A percentile compares a stretch with the other conserved stretches of the same genome.
Conservation (phyloP, 2,113 vertebrate species). For the Chamaetylas fuelleborni region DNA sequence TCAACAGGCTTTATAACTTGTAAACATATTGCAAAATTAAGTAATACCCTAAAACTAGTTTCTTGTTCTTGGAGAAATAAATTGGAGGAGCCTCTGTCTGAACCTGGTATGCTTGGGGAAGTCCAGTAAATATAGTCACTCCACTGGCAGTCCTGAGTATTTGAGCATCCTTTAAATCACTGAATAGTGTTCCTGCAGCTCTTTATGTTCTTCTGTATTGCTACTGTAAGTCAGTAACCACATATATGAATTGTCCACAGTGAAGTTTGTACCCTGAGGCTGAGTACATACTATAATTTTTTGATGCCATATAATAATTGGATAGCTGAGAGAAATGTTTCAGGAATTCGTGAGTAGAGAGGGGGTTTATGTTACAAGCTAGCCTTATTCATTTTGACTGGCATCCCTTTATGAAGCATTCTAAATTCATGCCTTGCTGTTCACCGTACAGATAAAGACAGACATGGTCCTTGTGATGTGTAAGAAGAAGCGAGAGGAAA, state of each 20-base stretch:
- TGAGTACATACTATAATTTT: background rate
- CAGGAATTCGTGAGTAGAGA: background rate
- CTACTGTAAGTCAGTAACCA: background rate
- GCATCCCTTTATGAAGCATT: background rate
- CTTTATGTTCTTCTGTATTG: background rate
- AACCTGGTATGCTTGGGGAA: background rate
- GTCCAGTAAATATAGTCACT: background rate
- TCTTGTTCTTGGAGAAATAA: background rate
- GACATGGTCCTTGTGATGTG: conserved; percentile 92
- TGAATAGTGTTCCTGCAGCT: background rate
- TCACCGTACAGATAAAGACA: conserved; percentile 85
- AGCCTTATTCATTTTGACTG: background rate
- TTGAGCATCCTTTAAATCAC: background rate
- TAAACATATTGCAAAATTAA: background rate
- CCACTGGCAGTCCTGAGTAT: background rate
- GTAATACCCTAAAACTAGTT: background rate
- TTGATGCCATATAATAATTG: background rate
- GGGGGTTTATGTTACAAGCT: background rate
- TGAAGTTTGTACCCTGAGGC: background rate
- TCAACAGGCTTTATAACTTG: background rate
- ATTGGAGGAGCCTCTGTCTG: background rate
- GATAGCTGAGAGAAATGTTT: background rate
- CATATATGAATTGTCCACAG: background rate
- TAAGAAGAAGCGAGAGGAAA: conserved; percentile 86
- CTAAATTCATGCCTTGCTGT: background rate